These are phyloP conservation scores for Puffinus mauretanicus DNA, from an alignment of 2,113 vertebrate species.

Conservation along the genomic window DNA sequence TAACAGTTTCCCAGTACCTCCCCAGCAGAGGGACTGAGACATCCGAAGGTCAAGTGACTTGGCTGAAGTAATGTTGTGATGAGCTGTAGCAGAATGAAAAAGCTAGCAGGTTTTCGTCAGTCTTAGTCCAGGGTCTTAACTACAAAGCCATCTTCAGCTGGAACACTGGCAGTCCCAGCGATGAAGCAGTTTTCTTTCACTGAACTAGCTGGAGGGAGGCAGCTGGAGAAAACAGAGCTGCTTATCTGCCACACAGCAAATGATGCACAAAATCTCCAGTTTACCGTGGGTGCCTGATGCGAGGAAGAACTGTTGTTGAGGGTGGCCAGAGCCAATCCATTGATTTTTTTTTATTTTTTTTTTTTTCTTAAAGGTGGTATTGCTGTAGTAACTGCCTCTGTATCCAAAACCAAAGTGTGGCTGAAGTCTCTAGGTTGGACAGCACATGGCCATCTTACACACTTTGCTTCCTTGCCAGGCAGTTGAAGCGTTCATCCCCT, in stretches of 20 bases:
- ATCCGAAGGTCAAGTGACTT: not conserved
- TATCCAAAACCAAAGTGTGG: not conserved
- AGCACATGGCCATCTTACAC: not conserved
- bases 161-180: not conserved
- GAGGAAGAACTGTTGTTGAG: not conserved
- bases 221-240: not conserved
- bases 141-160: not conserved
- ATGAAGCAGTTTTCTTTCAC: not conserved
- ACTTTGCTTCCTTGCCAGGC: not conserved
- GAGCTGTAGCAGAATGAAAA: not conserved
- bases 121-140: not conserved
- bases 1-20: not conserved
- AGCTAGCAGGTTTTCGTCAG: not conserved
- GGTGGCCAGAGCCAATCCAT: not conserved
- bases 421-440: not conserved
- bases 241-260: not conserved
- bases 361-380: not conserved
- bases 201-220: not conserved
- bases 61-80: not conserved
- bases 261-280: too few relatives aligned
- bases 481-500: not conserved
- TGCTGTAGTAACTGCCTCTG: not conserved
- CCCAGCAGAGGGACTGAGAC: not conserved
- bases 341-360: not conserved
- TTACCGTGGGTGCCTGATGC: accelerated